A percentile compares a stretch with the other conserved stretches of the same genome.
These are phyloP conservation scores for Silurus glanis DNA, from an alignment of 2,113 vertebrate species.

Conservation along the genomic window DNA sequence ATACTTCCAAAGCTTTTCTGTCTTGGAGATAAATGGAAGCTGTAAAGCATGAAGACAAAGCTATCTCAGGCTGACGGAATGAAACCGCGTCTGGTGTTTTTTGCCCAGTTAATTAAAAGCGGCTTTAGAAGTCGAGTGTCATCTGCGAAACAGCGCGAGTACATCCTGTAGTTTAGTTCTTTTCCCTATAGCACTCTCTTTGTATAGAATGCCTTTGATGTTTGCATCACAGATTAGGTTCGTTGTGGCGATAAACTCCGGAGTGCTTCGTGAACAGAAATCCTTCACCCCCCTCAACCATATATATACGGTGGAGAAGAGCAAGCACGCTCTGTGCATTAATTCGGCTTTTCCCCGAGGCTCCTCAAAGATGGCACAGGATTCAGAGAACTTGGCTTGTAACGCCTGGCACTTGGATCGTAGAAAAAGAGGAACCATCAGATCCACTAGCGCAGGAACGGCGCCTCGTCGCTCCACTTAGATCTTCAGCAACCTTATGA, in stretches of 20 bases:
- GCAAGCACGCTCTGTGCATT: conserved; percentile 43
- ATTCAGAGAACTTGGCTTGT: conserved; percentile 54
- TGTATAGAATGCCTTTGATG: not conserved
- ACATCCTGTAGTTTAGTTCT: not conserved
- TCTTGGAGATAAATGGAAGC: not conserved
- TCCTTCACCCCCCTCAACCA: not conserved
- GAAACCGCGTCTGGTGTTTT: not conserved
- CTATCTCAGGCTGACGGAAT: not conserved
- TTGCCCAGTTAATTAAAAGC: not conserved
- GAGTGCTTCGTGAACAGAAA: conserved; percentile 6
- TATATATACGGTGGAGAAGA: conserved; percentile 1
- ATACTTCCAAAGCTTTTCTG: not conserved
- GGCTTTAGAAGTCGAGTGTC: not conserved
- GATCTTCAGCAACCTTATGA: conserved; percentile 60
- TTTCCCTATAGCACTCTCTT: not conserved
- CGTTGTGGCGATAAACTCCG: not conserved
- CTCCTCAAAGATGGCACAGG: conserved; percentile 55
- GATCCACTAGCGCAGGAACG: conserved; percentile 38
- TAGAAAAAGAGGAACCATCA: not conserved
- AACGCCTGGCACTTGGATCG: conserved; percentile 59
- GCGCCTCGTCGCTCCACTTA: conserved; percentile 66
- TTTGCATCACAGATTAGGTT: not conserved
- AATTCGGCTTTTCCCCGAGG: conserved; percentile 43
- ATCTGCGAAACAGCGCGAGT: not conserved
- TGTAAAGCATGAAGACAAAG: not conserved